Evolutionary conservation across 1,140 invertebrate species (phyloP).

Genomic region (Colletes gigas): DNA sequence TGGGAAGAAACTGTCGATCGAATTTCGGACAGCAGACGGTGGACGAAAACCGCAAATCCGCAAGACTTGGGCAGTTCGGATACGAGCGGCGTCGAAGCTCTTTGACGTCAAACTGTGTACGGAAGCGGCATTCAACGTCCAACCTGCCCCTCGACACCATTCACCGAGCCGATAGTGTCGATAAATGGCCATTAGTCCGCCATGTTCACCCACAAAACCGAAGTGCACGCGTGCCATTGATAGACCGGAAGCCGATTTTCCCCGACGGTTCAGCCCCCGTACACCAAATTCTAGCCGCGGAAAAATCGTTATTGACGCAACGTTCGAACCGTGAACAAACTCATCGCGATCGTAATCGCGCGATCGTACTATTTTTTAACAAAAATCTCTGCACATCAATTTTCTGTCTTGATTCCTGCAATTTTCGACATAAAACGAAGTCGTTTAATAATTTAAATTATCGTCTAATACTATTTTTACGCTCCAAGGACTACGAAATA

Average conservation of each 20-base stretch:
- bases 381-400: no score
- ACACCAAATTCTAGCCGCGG: slow-evolving; percentile 14
- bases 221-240: slow-evolving; percentile 49
- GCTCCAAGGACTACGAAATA: no score
- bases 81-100: slow-evolving; percentile 18
- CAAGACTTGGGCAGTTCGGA: slow-evolving; percentile 31
- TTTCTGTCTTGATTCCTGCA: no score
- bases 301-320: slow-evolving; percentile 12
- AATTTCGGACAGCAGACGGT: slow-evolving; percentile 29
- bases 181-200: slow-evolving; percentile 49
- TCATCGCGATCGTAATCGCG: slow-evolving; percentile 1
- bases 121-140: slow-evolving; percentile 31
- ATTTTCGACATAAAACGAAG: no score
- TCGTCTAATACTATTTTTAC: no score
- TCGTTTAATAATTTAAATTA: no score
- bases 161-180: slow-evolving; percentile 41
- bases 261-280: slow-evolving; percentile 26
- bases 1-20: slow-evolving; percentile 37
- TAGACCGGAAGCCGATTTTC: slow-evolving; percentile 47
- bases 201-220: slow-evolving; percentile 46
- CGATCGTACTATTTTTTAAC: neutral
- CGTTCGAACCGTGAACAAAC: neutral
- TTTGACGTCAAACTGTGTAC: slow-evolving; percentile 46
- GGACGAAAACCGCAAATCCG: slow-evolving; percentile 43
- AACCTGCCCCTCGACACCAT: slow-evolving; percentile 20